phyloP scores from a whole-genome alignment of 2,888 invertebrate species.

The Hyles lineata region DNA sequence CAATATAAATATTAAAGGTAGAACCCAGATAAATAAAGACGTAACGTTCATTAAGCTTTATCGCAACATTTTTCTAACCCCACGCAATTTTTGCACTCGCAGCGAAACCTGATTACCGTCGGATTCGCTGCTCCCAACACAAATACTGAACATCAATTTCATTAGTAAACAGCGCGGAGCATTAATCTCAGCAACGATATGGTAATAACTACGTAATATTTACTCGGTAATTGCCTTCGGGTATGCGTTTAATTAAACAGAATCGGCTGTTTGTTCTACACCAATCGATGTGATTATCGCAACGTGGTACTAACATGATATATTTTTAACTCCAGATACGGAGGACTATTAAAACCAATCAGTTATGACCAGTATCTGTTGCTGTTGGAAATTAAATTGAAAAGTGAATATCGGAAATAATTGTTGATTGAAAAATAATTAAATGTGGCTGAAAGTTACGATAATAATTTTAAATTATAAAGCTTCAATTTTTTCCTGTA shows the following conservation, averaged over 20 bases:
- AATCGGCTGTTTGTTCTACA: constrained; percentile 45
- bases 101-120: constrained; percentile 17
- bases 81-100: constrained; percentile 19
- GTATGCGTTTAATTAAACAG: constrained; percentile 54
- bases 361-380: too few relatives aligned
- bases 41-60: constrained; percentile 25
- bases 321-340: constrained; percentile 1
- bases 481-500: too few relatives aligned
- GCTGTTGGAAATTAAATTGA: too few relatives aligned
- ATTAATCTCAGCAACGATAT: constrained; percentile 55
- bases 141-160: constrained; percentile 57
- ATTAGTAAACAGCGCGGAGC: constrained; percentile 52
- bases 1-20: constrained; percentile 18
- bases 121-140: constrained; percentile 41
- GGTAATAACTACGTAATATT: constrained; percentile 52
- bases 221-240: constrained; percentile 54
- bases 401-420: too few relatives aligned
- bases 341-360: neutral
- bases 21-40: constrained; percentile 4
- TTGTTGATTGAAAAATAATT: too few relatives aligned
- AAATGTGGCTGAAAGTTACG: too few relatives aligned
- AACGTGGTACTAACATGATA: constrained; percentile 30
- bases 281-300: constrained; percentile 43
- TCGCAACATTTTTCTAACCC: constrained; percentile 20
- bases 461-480: too few relatives aligned